Base-by-base conservation (phyloP, 2,888 invertebrate genomes). In the Chrysolina americana region DNA sequence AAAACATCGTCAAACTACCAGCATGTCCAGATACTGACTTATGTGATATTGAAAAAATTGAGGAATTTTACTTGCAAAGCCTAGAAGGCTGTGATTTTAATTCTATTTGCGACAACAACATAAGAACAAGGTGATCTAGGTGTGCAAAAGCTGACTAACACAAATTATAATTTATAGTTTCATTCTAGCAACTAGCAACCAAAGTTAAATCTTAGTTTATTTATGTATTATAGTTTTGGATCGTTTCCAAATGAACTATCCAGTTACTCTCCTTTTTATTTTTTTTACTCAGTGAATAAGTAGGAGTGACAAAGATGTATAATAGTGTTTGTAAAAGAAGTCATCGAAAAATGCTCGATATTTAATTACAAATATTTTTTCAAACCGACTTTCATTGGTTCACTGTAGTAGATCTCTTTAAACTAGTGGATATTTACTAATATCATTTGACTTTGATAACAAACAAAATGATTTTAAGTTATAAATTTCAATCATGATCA, bases 1-100 rank as follows among this genome's bases (percentile, higher is more conserved):
- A 96, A 86, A 90, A 90, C 65, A 88, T 92, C 0, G 89, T 95
- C 0, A 90, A 90, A 75, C 86, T 96, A 78, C 93, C 94, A 0
- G 92, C 92, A 82, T 96, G 96, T 85, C 90, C 92, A 0, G 77
- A 84, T 62, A 80, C 89, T 4, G 92, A 92, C 78, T 90, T 95
- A 5, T 95, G 95, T 85, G 91, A 93, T 17, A 83, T 94, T 56
- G 83, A 90, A 5, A 88, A 87, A 47, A 87, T 95, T 81, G 89
- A 88, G 73, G 83, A 90, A 36, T 86, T 91, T 70, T 94, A 92
- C 84, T 88, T 89, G 59, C 88, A 91, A 28, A 92, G 92, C 70
- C 89, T 93, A 73, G 86, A 91, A 64, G 90, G 91, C 76, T 96
- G 96, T 87, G 88, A 92, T 83, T 93, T 94, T 81, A 86, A 91